Evolutionary conservation across 2,113 vertebrate genomes (phyloP).

Genomic region (Microtus ochrogaster): DNA sequence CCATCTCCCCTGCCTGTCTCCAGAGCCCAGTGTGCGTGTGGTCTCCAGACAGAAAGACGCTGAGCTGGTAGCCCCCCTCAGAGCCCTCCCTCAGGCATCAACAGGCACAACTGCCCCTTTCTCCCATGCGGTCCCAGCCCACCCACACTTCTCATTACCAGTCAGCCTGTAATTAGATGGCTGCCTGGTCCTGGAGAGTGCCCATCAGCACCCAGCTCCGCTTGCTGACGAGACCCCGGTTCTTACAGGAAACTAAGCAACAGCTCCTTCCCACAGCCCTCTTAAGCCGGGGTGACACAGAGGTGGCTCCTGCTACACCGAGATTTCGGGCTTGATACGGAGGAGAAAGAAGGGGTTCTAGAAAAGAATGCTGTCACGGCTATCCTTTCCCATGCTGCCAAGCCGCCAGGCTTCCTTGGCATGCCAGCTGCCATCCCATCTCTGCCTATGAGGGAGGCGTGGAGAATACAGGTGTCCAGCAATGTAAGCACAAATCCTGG

Average conservation of each 20-base stretch:
- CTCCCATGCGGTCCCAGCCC: neutral
- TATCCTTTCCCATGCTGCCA: neutral
- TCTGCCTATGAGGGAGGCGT: neutral
- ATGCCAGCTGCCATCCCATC: neutral
- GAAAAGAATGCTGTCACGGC: neutral
- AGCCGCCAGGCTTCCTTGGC: neutral
- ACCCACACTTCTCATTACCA: neutral
- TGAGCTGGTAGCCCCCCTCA: slow-evolving; percentile 7
- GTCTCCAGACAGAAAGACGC: slow-evolving; percentile 45
- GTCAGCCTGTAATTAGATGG: slow-evolving; percentile 44
- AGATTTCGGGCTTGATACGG: neutral
- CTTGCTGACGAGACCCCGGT: neutral
- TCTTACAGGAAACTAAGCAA: neutral
- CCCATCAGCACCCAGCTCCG: neutral
- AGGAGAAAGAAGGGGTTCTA: neutral
- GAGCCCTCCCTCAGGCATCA: neutral
- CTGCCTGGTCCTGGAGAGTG: neutral
- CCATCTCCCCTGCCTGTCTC: neutral
- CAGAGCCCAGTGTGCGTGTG: neutral
- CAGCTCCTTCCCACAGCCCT: neutral
- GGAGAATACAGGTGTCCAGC: neutral
- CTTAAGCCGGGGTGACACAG: neutral
- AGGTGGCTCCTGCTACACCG: neutral
- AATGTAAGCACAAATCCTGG: neutral
- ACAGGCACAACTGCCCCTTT: neutral